Conservation (phyloP, 2,888 invertebrate species). For the Fragum fragum region DNA sequence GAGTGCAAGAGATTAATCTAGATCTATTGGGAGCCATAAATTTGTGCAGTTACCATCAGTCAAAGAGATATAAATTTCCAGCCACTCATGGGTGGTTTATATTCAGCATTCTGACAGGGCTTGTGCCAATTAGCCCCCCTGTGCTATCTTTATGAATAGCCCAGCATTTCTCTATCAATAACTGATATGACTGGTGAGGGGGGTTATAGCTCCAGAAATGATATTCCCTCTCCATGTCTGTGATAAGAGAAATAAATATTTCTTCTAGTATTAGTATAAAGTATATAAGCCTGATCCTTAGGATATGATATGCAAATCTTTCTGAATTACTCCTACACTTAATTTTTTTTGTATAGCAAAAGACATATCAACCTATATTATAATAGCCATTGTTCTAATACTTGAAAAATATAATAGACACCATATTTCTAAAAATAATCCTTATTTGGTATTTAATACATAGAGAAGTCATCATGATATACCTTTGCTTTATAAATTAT, state of each 20-base stretch:
- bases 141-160: conserved; percentile 55
- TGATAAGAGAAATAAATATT: conserved; percentile 9
- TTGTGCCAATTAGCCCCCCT: conserved; percentile 61
- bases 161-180: conserved; percentile 27
- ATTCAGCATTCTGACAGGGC: conserved; percentile 43
- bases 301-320: too few species aligned
- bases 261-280: neutral
- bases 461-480: too few species aligned
- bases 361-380: too few species aligned
- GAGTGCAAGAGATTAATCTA: neutral
- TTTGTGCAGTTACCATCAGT: conserved; percentile 36
- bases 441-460: too few species aligned
- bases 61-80: conserved; percentile 26
- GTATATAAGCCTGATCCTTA: neutral
- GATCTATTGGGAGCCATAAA: conserved; percentile 33
- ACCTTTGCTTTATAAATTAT: too few species aligned
- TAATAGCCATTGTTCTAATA: too few species aligned
- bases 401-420: too few species aligned
- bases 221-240: conserved; percentile 1
- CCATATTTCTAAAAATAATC: too few species aligned
- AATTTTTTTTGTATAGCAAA: too few species aligned
- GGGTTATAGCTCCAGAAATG: conserved; percentile 4
- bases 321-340: too few species aligned
- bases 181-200: conserved; percentile 11
- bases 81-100: conserved; percentile 35